Conservation (phyloP, 2,113 vertebrate species). For the Xenotilapia caudafasciata region DNA sequence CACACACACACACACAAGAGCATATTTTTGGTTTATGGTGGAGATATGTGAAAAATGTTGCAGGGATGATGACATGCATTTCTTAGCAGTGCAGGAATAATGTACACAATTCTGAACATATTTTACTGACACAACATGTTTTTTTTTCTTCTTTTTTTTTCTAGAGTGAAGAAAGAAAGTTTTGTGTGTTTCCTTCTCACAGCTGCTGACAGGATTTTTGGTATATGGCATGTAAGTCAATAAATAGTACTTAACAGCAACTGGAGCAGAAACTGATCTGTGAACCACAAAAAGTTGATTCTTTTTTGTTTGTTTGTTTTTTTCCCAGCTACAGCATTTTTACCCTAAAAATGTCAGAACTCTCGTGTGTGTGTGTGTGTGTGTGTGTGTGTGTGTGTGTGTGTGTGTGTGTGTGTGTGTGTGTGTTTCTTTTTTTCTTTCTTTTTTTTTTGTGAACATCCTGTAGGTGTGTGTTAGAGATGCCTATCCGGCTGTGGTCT, state of each 20-base stretch:
- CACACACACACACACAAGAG: neutral
- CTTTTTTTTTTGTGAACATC: too few relatives aligned
- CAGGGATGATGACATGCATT: neutral
- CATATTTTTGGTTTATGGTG: neutral
- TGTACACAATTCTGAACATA: neutral
- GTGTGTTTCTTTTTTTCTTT: too few relatives aligned
- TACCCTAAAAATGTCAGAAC: neutral
- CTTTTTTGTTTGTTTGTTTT: neutral
- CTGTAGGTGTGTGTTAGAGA: neutral
- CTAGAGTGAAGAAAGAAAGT: neutral
- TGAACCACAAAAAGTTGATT: neutral
- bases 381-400: too few relatives aligned
- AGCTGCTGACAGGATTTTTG: neutral
- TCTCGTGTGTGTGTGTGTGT: neutral
- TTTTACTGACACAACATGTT: neutral
- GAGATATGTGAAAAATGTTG: neutral
- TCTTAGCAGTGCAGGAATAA: neutral
- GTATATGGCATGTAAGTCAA: neutral
- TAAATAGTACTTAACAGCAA: neutral
- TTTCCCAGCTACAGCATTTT: neutral
- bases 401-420: too few relatives aligned
- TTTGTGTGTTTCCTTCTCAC: neutral
- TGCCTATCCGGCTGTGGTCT: conserved; percentile 37
- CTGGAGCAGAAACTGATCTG: neutral
- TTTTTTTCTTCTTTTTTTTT: neutral